Conservation (phyloP, 2,797 vertebrate species). For the Selene dorsalis region DNA sequence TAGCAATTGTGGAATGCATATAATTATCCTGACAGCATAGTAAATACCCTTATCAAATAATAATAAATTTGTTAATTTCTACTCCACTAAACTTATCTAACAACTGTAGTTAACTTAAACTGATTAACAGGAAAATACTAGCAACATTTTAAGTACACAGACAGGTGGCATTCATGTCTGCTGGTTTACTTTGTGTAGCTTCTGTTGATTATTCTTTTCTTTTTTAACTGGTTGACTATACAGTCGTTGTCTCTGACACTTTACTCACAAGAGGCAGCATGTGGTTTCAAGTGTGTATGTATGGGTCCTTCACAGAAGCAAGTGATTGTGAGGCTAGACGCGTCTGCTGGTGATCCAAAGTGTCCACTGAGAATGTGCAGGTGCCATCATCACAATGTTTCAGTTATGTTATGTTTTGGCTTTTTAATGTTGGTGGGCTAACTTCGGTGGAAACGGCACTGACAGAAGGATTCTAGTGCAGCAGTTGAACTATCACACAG, state of each 20-base stretch:
- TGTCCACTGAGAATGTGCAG: background rate
- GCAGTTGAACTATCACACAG: slow-evolving; percentile 5
- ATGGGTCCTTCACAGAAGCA: background rate
- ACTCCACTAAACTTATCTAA: background rate
- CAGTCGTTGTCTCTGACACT: too few species aligned
- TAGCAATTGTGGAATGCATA: background rate
- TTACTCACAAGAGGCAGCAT: background rate
- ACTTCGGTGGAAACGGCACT: background rate
- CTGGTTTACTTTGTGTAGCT: background rate
- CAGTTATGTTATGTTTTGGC: background rate
- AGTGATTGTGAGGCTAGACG: background rate
- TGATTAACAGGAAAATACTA: background rate
- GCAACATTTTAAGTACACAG: background rate
- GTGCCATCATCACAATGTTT: background rate
- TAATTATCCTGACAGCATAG: background rate
- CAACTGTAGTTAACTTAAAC: background rate
- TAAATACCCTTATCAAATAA: too few species aligned
- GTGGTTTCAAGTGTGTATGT: background rate
- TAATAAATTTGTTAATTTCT: background rate
- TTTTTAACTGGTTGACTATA: background rate
- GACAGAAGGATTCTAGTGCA: background rate
- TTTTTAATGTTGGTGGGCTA: background rate
- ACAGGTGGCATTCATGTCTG: background rate
- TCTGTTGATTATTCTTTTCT: background rate
- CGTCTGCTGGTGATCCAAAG: background rate